Percentiles rank a stretch among this genome's conserved stretches.
These are phyloP conservation scores for Drosophila putrida DNA, from an alignment of 2,888 invertebrate species.

Conservation along the genomic window DNA sequence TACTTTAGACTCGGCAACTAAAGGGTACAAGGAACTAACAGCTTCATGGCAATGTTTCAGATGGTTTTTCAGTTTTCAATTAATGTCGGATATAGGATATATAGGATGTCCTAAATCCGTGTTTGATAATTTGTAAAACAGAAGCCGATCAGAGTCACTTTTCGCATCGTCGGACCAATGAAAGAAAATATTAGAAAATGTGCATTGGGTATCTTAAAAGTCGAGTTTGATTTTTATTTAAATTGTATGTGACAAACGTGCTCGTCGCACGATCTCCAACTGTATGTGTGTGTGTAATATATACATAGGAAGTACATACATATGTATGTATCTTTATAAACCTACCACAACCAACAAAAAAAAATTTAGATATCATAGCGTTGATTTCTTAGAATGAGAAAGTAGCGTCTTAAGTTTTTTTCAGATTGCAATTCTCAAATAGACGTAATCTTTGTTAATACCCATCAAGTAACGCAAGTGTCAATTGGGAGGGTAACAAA, in stretches of 20 bases:
- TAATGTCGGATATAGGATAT: too few species aligned
- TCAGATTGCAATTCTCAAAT: not conserved
- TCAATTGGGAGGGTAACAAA: not conserved
- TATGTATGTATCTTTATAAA: not conserved
- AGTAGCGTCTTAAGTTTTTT: conserved; percentile 2
- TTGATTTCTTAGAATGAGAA: conserved; percentile 4
- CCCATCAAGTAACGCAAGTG: not conserved
- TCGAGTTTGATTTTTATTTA: too few species aligned
- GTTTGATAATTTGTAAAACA: too few species aligned
- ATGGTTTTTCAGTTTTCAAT: too few species aligned
- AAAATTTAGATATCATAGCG: conserved; percentile 8
- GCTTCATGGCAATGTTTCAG: too few species aligned
- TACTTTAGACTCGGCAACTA: too few species aligned
- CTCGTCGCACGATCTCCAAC: conserved; percentile 17
- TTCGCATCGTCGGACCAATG: too few species aligned
- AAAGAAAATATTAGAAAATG: too few species aligned
- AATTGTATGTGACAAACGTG: conserved; percentile 32
- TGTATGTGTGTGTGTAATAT: conserved; percentile 3
- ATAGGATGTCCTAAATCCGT: too few species aligned
- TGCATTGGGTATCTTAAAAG: too few species aligned
- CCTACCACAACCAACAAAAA: not conserved
- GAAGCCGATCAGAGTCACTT: too few species aligned
- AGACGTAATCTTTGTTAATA: not conserved
- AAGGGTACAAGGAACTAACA: too few species aligned
- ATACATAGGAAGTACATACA: conserved; percentile 24